Evolutionary conservation across 64 coral and sea anemone species (phyloP), one percentile per base, ranked within the genome.

Genomic region (Anthopleura sola): DNA sequence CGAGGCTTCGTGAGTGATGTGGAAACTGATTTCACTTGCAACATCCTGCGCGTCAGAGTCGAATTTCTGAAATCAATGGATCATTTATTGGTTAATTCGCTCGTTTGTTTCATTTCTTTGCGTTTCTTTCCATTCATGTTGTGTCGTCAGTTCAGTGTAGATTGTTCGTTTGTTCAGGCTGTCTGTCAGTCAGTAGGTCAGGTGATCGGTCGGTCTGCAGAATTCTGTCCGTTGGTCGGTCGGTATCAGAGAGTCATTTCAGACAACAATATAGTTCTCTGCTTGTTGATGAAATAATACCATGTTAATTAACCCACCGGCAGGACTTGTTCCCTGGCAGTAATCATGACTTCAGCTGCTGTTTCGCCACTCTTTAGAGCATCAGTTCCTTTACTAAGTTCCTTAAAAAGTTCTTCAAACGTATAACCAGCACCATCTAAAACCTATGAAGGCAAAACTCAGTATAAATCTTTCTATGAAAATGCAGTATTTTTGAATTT

Each of bases 341-440:
- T 86, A 47, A 81, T 60, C 94, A 96, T 92, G 12, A 90, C 31
- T 26, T 89, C 90, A 13, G 94, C 87, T 1, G 94, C 90, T 39
- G 87, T 88, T 36, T 91, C 26, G 12, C 94, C 94, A 12, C 92
- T 92, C 56, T 83, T 16, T 10, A 49, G 84, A 1, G 83, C 87
- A 57, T 92, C 94, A 17, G 78, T 89, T 55, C 74, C 86, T 49
- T 79, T 62, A 46, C 88, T 57, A 23, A 82, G 77, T 68, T 96
- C 91, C 31, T 92, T 89, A 28, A 96, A 96, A 26, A 86, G 88
- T 50, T 96, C 94, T 85, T 96, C 78, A 69, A 96, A 96, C 0
- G 94, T 96, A 49, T 51, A 96, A 48, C 82, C 78, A 39, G 84
- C 90, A 76, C 83, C 87, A 84, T 92, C 94, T n/a, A 92, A 36